Base-by-base conservation (phyloP, 1,140 invertebrate species). In the Drosophila fuyamai region DNA sequence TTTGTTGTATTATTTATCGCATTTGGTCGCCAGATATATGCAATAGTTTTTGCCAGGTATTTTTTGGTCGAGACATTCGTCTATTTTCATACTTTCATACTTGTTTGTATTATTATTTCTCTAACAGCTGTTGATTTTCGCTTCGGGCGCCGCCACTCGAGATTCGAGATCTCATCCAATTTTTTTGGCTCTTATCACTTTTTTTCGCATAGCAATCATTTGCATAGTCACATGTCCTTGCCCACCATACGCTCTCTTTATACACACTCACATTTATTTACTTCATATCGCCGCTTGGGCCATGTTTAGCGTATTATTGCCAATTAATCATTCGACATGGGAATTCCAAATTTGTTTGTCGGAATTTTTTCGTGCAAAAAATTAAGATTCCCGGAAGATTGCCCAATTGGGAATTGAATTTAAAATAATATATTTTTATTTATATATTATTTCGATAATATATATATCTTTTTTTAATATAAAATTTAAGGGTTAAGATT, bases 261-360 rank as follows among this genome's bases (percentile, higher is more conserved):
- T 36, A 53, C 18, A 53, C 10, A 35, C 13, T 6, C n/a, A 36
- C 0, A 13, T 12, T 16, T 36, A 13, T 36, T 68, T 32, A 16
- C 13, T 35, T 62, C 5, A 36, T 51, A 51, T 18, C 14, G 14
- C 50, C 50, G 10, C 50, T 48, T 29, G 5, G 5, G 7, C 5
- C 7, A 2, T 27, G 13, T 10, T 74, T 51, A 71, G 29, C 55
- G 50, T 35, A 6, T 32, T 47, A n/a, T 9, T 32, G 54, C 38
- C 75, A 76, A 76, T 76, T 67, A 48, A 76, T 48, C 38, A 74
- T 47, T 72, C 14, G 7, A 23, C 32, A 53, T 47, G 40, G 38
- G 16, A 54, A 40, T 8, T 72, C 36, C 54, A 32, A 0, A 13
- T 32, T 57, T 32, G 0, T 14, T 29, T 60, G 10, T 10, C 1